These are phyloP conservation scores for Sarcophaga bullata DNA, from an alignment of 1,140 invertebrate genomes.

Conservation along the genomic window DNA sequence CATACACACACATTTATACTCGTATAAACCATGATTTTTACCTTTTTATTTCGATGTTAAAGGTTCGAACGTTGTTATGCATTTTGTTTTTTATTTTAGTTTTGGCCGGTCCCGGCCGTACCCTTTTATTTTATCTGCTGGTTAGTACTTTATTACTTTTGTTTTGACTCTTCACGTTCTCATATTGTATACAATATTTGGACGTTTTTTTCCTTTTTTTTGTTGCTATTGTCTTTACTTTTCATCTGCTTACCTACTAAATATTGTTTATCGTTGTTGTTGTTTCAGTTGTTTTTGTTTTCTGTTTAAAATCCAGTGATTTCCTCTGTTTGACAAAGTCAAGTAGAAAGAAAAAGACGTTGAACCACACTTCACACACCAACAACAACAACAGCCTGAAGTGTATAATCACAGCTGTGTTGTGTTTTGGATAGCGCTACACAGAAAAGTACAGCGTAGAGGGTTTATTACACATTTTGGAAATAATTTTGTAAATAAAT, in stretches of 20 bases:
- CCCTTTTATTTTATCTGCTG: background rate
- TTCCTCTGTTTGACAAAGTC: conserved; percentile 7
- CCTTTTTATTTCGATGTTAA: background rate
- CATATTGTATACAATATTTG: background rate
- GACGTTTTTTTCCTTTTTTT: background rate
- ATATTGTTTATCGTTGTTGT: background rate
- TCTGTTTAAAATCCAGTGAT: background rate
- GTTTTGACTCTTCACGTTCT: conserved; percentile 2
- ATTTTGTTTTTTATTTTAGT: background rate
- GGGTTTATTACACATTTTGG: background rate
- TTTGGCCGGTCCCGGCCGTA: background rate
- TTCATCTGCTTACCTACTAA: conserved; percentile 19
- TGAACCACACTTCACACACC: background rate
- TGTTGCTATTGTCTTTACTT: background rate
- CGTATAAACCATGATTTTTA: background rate
- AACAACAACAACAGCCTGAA: background rate
- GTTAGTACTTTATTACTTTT: background rate
- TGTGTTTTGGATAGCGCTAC: background rate
- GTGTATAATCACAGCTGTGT: background rate
- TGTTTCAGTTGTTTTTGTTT: background rate
- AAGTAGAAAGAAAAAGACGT: background rate
- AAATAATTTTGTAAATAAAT: too few relatives aligned
- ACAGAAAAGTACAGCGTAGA: background rate
- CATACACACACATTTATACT: too few relatives aligned
- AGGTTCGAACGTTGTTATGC: background rate